Evolutionary conservation across 2,888 invertebrate species (phyloP), one percentile per base, ranked within the genome.

Genomic region (Campopleginae sp.): DNA sequence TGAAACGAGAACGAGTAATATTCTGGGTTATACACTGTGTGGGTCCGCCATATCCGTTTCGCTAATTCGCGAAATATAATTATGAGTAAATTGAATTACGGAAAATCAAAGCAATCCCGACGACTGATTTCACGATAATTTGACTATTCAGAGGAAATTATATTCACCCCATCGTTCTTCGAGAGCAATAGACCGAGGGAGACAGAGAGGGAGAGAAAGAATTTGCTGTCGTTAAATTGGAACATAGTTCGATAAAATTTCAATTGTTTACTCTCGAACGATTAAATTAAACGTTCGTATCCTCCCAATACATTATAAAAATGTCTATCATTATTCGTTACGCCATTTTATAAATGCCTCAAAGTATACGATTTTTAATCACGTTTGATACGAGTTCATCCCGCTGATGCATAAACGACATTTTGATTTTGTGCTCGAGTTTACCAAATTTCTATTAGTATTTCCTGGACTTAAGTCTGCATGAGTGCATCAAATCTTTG

Each of bases 71-170:
- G 23, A 42, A 66, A 27, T 44, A 44, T 68, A 46, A 46, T 68
- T 46, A 27, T 46, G 31, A 46, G n/a, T 19, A n/a, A 68, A 23
- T 27, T 7, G 66, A 68, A 23, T 44, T 14, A 44, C 14, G 17
- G 68, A 46, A 46, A 68, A 46, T 68, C 68, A 44, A 46, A 68
- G 17, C 38, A 23, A 66, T 44, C 14, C 23, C 17, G 33, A 27
- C 44, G 46, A 68, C 46, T 46, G 17, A 46, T 27, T 27, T 27
- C 17, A 3, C 46, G 46, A 17, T 17, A 23, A 46, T 44, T 42
- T 27, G 44, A 23, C 68, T 14, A 44, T 68, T 27, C 14, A 46
- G 44, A 44, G 44, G 17, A 68, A 14, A 46, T 46, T 0, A 19
- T 46, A 46, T 68, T 68, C n/a, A 8, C 27, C 17, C 17, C 68